phyloP scores from a whole-genome alignment of 2,113 vertebrate genomes.

The Cranoglanis bouderius region DNA sequence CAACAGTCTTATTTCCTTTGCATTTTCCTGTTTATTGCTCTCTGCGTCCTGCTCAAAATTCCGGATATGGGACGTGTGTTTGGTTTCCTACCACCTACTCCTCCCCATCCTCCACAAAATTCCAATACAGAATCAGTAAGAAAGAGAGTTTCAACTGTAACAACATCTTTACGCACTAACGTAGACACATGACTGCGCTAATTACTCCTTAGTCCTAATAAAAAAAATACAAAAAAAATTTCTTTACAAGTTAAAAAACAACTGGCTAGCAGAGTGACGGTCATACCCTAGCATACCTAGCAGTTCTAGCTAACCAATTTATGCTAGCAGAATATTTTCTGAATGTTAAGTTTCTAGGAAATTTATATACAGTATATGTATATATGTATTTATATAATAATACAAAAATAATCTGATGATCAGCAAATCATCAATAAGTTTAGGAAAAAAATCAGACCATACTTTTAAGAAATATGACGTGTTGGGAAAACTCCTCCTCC shows the following conservation, averaged over 20 bases:
- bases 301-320: too few species aligned
- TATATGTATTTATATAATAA: not conserved
- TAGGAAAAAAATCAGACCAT: not conserved
- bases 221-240: too few species aligned
- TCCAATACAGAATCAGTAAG: not conserved
- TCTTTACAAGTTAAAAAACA: too few species aligned
- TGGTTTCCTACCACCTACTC: not conserved
- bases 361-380: too few species aligned
- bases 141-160: not conserved
- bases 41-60: slow-evolving; percentile 24
- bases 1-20: slow-evolving; percentile 37
- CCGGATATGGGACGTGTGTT: not conserved
- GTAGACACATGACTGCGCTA: not conserved
- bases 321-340: not conserved
- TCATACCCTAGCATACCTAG: too few species aligned
- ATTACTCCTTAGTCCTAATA: not conserved
- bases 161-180: not conserved
- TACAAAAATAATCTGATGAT: too few species aligned
- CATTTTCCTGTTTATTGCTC: slow-evolving; percentile 48
- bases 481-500: too few species aligned
- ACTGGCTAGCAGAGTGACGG: too few species aligned
- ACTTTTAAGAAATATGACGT: too few species aligned
- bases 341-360: not conserved
- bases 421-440: too few species aligned
- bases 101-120: not conserved